A percentile compares a stretch with the other conserved stretches of the same genome.
Conservation (phyloP, 2,888 invertebrate genomes). For the Macrophya annulata region DNA sequence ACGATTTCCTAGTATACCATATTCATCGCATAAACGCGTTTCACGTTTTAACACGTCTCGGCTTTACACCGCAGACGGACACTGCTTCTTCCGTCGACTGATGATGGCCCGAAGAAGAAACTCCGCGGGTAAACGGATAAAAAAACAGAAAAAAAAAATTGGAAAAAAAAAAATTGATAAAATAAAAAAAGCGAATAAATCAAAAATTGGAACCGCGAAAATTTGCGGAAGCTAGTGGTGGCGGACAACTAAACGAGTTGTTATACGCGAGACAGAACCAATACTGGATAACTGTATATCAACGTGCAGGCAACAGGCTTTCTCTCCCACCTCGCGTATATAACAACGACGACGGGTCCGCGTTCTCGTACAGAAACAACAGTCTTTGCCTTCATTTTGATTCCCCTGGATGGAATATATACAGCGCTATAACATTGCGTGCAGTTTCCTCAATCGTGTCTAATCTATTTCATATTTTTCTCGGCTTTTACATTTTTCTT, state of each 20-base stretch:
- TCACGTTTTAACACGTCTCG: neutral
- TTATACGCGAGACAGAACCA: conserved; percentile 56
- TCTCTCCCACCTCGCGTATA: conserved; percentile 56
- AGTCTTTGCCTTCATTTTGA: conserved; percentile 49
- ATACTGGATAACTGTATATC: conserved; percentile 58
- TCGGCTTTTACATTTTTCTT: conserved; percentile 11
- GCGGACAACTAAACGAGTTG: conserved; percentile 51
- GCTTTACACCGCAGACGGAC: neutral
- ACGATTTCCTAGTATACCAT: conserved; percentile 38
- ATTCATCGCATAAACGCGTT: neutral
- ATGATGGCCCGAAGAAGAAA: too few relatives aligned
- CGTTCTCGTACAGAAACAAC: conserved; percentile 46
- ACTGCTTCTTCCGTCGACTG: neutral
- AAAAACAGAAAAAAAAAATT: neutral
- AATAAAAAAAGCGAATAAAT: neutral
- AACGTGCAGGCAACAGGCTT: conserved; percentile 56
- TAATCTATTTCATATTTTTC: conserved; percentile 29
- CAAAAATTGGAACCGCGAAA: conserved; percentile 33
- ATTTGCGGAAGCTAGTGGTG: conserved; percentile 49
- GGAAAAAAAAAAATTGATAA: neutral
- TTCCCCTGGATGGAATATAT: conserved; percentile 58
- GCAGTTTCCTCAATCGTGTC: conserved; percentile 11
- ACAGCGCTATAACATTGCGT: conserved; percentile 54
- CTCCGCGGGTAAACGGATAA: neutral
- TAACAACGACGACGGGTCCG: neutral